Evolutionary conservation across 1,140 invertebrate genomes (phyloP).

Genomic region (Branchinecta lynchi): DNA sequence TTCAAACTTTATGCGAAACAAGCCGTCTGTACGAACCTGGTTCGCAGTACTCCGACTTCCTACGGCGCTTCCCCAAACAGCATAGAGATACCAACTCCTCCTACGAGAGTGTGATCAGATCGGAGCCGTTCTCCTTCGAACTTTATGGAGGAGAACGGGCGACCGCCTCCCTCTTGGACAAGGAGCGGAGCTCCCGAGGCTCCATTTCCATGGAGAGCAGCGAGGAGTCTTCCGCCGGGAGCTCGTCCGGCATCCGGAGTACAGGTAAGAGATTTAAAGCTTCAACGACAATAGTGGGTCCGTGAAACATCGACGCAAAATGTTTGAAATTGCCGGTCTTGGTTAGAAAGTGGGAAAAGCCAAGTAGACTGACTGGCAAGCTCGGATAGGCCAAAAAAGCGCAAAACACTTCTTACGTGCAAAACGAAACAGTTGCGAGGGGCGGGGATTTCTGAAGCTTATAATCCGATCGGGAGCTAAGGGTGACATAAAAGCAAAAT

Average conservation of each 20-base stretch:
- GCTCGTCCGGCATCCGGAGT: neutral
- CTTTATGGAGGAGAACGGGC: slow-evolving; percentile 26
- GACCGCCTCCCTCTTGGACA: slow-evolving; percentile 19
- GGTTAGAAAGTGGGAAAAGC: too few relatives aligned
- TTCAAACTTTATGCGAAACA: slow-evolving; percentile 38
- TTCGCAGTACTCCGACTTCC: slow-evolving; percentile 38
- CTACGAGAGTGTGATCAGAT: slow-evolving; percentile 17
- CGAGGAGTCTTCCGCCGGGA: slow-evolving; percentile 20
- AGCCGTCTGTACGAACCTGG: slow-evolving; percentile 38
- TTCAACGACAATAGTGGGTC: too few relatives aligned
- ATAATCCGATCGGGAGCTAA: too few relatives aligned
- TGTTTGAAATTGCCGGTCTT: too few relatives aligned
- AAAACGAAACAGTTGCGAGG: too few relatives aligned
- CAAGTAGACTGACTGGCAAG: too few relatives aligned
- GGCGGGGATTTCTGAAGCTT: too few relatives aligned
- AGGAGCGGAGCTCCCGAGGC: slow-evolving; percentile 22
- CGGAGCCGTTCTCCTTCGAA: slow-evolving; percentile 35
- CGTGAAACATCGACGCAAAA: too few relatives aligned
- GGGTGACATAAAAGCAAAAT: too few relatives aligned
- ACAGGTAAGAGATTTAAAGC: neutral
- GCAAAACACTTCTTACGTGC: too few relatives aligned
- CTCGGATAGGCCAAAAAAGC: too few relatives aligned
- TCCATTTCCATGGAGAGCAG: slow-evolving; percentile 21
- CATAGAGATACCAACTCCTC: slow-evolving; percentile 12
- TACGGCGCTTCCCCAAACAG: slow-evolving; percentile 30